phyloP scores from a whole-genome alignment of 2,113 vertebrate species.

The Cyrtonyx montezumae region DNA sequence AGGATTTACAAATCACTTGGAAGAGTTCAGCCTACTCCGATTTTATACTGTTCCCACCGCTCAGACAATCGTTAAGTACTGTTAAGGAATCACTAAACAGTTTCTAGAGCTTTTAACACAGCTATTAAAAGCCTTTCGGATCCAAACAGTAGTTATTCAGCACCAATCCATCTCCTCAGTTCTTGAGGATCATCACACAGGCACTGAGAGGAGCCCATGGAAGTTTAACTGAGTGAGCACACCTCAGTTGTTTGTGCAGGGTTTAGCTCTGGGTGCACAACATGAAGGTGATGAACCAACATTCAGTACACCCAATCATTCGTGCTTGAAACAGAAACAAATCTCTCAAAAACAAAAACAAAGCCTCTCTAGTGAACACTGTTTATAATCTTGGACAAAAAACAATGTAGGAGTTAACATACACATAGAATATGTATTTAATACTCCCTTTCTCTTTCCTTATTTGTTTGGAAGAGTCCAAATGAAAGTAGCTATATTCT shows the following conservation, averaged over 20 bases:
- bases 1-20: slow-evolving; percentile 26
- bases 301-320: background rate
- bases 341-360: background rate
- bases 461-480: slow-evolving; percentile 32
- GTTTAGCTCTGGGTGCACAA: background rate
- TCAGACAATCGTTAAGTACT: background rate
- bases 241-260: background rate
- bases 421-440: background rate
- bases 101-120: background rate
- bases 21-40: slow-evolving; percentile 6
- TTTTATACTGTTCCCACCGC: slow-evolving; percentile 2
- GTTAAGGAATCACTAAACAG: background rate
- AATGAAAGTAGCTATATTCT: slow-evolving; percentile 50
- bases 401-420: slow-evolving; percentile 28
- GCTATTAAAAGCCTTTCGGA: slow-evolving; percentile 14
- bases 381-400: background rate
- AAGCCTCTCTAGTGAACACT: background rate
- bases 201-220: background rate
- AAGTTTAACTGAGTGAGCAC: background rate
- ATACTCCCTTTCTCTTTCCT: slow-evolving; percentile 12
- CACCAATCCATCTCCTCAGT: background rate
- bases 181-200: background rate
- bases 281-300: background rate
- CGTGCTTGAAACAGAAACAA: background rate
- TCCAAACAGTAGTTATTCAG: slow-evolving; percentile 15